phyloP scores from a whole-genome alignment of 1,140 invertebrate species.

The Subanguina moxae region DNA sequence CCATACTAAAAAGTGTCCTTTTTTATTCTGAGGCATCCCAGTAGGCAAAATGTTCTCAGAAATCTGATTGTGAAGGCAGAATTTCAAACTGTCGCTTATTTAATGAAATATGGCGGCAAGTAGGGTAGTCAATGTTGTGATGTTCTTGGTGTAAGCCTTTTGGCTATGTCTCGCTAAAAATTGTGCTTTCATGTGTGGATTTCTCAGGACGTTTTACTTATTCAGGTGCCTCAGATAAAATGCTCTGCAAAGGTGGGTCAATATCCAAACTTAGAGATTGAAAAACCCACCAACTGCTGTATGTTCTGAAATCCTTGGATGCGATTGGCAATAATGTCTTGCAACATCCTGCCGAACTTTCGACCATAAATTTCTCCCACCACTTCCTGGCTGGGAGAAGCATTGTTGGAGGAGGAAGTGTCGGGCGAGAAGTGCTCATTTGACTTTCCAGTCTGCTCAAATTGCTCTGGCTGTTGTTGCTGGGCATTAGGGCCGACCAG shows the following conservation, averaged over 20 bases:
- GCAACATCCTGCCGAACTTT: slow-evolving; percentile 32
- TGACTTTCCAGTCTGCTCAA: not conserved
- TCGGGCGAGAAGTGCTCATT: not conserved
- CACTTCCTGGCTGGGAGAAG: slow-evolving; percentile 11
- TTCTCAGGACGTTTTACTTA: too few species aligned
- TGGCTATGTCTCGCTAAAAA: too few species aligned
- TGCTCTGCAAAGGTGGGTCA: not conserved
- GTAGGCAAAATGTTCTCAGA: too few species aligned
- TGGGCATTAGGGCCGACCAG: not conserved
- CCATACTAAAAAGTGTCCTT: too few species aligned
- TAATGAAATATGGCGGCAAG: too few species aligned
- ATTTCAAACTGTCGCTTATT: too few species aligned
- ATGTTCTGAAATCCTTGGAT: slow-evolving; percentile 27
- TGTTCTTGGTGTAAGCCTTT: too few species aligned
- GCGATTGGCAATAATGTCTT: slow-evolving; percentile 26
- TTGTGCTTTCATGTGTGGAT: too few species aligned
- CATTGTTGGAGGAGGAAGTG: not conserved
- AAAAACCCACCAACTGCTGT: slow-evolving; percentile 14
- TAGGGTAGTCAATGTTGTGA: too few species aligned
- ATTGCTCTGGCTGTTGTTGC: not conserved
- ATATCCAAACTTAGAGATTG: not conserved
- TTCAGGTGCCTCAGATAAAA: too few species aligned
- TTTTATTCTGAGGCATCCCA: too few species aligned
- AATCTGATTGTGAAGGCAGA: too few species aligned
- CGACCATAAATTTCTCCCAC: slow-evolving; percentile 31